Evolutionary conservation across 2,113 vertebrate genomes (phyloP), one percentile per base, ranked within the genome.

Genomic region (Eurystomus gularis): DNA sequence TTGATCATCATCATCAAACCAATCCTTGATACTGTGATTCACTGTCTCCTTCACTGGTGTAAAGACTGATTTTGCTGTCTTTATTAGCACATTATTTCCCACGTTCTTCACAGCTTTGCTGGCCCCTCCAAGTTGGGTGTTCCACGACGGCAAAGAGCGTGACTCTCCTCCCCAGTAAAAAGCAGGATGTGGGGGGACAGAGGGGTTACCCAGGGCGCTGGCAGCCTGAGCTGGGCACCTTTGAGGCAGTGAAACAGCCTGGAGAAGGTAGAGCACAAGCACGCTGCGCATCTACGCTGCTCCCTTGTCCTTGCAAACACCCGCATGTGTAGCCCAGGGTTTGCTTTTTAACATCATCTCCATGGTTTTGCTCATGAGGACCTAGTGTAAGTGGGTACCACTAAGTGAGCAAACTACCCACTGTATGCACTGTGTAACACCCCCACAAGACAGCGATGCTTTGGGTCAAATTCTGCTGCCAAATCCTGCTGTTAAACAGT

Each of bases 261-360:
- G 28, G 42, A 19, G 23, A 26, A 77, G 9, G 23, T 9, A 20
- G 12, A 52, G 17, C 40, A 16, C 0, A 0, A n/a, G 19, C 4
- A 3, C 25, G 8, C 2, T 2, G 8, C 1, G 3, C 3, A 6
- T 24, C 46, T 55, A 20, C 24, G 4, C 4, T 1, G 11, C 9
- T 52, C 61, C 51, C 62, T 6, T 11, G 8, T 57, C 40, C 48
- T 78, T 78, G 9, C 24, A 17, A 39, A 26, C 6, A 9, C 16
- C 21, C n/a, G 25, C 0, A 1, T 12, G 0, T 5, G 12, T 21
- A 64, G 24, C 23, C 42, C 9, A 7, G 26, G 29, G 5, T 31
- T 90, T 78, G 18, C 5, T 33, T 93, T 72, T 65, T 58, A 66
- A 49, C n/a, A 13, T 8, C 15, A 66, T 20, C n/a, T 17, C 60